These are phyloP conservation scores for Heliconius nattereri DNA, from an alignment of 1,140 invertebrate species.

Conservation along the genomic window DNA sequence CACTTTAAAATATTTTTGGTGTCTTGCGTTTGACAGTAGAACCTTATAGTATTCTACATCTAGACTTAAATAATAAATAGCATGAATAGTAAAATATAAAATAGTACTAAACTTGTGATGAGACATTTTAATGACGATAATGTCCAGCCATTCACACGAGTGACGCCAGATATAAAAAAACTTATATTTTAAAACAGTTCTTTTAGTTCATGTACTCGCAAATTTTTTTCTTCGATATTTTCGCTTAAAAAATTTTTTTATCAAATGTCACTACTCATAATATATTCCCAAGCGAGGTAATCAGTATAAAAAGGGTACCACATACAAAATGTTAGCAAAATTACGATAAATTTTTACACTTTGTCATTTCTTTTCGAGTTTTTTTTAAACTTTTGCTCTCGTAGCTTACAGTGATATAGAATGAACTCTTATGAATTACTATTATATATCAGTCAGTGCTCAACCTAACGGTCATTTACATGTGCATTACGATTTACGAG, in stretches of 20 bases:
- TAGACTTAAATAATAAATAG: constrained; percentile 40
- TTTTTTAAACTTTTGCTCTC: constrained; percentile 17
- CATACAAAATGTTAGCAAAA: constrained; percentile 43
- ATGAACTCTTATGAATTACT: constrained; percentile 16
- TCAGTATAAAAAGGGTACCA: constrained; percentile 41
- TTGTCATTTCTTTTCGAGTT: constrained; percentile 28
- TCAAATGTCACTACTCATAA: constrained; percentile 18
- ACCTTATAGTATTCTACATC: constrained; percentile 42
- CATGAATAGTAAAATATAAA: constrained; percentile 32
- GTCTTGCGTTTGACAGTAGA: constrained; percentile 58
- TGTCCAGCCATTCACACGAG: background rate
- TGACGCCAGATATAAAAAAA: background rate
- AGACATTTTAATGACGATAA: constrained; percentile 23
- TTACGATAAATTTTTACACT: constrained; percentile 32
- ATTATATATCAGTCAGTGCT: constrained; percentile 21
- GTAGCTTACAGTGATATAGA: constrained; percentile 22
- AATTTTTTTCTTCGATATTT: background rate
- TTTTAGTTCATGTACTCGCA: background rate
- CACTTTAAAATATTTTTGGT: constrained; percentile 63
- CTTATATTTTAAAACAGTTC: background rate
- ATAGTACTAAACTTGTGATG: constrained; percentile 27
- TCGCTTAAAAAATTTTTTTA: background rate
- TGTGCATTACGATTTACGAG: constrained; percentile 10
- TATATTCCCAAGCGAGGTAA: constrained; percentile 42
- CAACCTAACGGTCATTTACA: constrained; percentile 17